Evolutionary conservation across 2,113 vertebrate species (phyloP).

Genomic region (Pelmatolapia mariae): DNA sequence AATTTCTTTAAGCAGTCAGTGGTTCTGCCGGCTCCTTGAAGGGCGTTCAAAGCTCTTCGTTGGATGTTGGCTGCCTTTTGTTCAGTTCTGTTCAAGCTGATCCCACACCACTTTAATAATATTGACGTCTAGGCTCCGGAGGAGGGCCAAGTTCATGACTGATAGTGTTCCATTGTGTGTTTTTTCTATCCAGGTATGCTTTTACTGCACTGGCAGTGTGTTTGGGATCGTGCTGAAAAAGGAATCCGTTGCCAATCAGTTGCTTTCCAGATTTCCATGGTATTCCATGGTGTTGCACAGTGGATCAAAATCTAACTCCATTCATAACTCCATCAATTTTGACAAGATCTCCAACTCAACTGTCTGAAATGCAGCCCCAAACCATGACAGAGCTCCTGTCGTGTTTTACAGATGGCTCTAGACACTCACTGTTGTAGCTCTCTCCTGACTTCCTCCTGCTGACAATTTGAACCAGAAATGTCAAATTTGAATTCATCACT

Average conservation of each 20-base stretch:
- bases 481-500: background rate
- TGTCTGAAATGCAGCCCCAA: background rate
- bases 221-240: background rate
- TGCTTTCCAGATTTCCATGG: background rate
- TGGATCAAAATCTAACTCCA: background rate
- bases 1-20: background rate
- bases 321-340: background rate
- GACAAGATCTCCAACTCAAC: background rate
- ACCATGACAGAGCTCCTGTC: background rate
- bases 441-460: background rate
- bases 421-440: background rate
- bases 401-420: background rate
- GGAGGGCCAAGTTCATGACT: background rate
- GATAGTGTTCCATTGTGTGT: background rate
- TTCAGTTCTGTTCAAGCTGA: background rate
- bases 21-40: background rate
- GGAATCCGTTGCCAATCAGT: rapidly evolving
- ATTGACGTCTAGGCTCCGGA: background rate
- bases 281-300: background rate
- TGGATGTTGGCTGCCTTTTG: background rate
- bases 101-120: background rate
- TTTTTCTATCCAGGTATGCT: background rate
- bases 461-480: background rate
- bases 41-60: background rate
- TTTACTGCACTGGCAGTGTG: background rate